phyloP scores from a whole-genome alignment of 2,113 vertebrate genomes.

The Oncorhynchus kisutch region DNA sequence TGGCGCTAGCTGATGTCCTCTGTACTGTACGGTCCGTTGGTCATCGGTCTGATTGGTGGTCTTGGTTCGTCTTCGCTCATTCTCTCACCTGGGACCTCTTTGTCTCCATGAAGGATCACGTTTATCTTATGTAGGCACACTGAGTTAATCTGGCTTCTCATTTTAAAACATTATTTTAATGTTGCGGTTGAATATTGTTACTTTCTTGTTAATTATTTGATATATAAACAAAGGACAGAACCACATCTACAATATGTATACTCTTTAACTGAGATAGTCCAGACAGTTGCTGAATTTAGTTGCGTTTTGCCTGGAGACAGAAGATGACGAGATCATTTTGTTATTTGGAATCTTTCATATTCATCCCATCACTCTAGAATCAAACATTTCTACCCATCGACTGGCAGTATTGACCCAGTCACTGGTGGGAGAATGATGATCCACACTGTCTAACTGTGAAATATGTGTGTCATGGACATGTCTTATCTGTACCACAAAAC shows the following conservation, averaged over 20 bases:
- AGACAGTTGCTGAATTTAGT: too few relatives aligned
- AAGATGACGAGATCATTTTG: background rate
- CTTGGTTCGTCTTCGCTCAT: constrained; percentile 35
- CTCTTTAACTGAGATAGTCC: too few relatives aligned
- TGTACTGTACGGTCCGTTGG: constrained; percentile 54
- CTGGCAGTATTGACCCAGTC: background rate
- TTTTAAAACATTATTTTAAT: background rate
- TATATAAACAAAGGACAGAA: too few relatives aligned
- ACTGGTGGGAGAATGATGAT: background rate
- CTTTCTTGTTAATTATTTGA: too few relatives aligned
- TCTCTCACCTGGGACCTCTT: constrained; percentile 52
- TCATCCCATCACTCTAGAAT: background rate
- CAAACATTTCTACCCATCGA: background rate
- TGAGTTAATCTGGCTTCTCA: background rate
- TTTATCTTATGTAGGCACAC: constrained; percentile 42
- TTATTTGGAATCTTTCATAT: background rate
- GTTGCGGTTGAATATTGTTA: background rate
- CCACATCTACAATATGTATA: too few relatives aligned
- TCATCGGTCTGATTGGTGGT: constrained; percentile 55
- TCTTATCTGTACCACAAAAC: background rate
- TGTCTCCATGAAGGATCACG: constrained; percentile 51
- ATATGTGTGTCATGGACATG: background rate
- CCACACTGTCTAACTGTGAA: background rate
- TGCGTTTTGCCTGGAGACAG: too few relatives aligned
- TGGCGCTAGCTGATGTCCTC: constrained; percentile 58